Evolutionary conservation across 2,797 vertebrate species (phyloP), one percentile per base, ranked within the genome.

Genomic region (Arctocebus calabarensis): DNA sequence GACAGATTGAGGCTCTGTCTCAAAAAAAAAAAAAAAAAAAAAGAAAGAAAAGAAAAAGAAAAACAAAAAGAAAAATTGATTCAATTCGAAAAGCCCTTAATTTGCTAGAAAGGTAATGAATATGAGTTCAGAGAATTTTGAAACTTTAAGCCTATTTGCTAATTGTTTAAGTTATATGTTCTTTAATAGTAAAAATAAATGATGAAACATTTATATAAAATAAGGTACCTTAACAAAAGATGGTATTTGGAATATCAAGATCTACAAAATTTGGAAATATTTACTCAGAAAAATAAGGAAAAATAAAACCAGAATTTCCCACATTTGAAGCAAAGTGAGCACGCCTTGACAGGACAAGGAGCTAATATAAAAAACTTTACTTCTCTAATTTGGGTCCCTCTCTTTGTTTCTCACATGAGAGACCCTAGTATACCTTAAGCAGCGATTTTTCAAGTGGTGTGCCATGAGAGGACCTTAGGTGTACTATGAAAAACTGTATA

Each of bases 41-140:
- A n/a, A n/a, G n/a, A n/a, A n/a, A n/a, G n/a, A n/a, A n/a, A n/a
- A n/a, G n/a, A n/a, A n/a, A n/a, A n/a, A n/a, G n/a, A n/a, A n/a
- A n/a, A n/a, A n/a, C n/a, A n/a, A n/a, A 48, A 64, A 92, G 96
- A 81, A 97, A 91, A 89, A 96, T 92, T 97, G 96, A 98, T 98
- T 97, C 95, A 96, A 78, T 97, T 97, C 98, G 94, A 97, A 86
- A 97, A 98, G 94, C 90, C 71, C 97, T 94, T 94, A 97, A 95
- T 96, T 97, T 97, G 84, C 74, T 95, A 75, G 96, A 97, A 98
- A 97, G 55, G 71, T 94, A 78, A 97, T 91, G 90, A 78, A 97
- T 87, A 96, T 9, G 66, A 81, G 52, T 94, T 97, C 29, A 88
- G 68, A 96, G 94, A 59, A 95, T 82, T 75, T 89, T 78, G 86